Evolutionary conservation across 2,113 vertebrate species (phyloP), one percentile per base, ranked within the genome.

Genomic region (Crotophaga sulcirostris): DNA sequence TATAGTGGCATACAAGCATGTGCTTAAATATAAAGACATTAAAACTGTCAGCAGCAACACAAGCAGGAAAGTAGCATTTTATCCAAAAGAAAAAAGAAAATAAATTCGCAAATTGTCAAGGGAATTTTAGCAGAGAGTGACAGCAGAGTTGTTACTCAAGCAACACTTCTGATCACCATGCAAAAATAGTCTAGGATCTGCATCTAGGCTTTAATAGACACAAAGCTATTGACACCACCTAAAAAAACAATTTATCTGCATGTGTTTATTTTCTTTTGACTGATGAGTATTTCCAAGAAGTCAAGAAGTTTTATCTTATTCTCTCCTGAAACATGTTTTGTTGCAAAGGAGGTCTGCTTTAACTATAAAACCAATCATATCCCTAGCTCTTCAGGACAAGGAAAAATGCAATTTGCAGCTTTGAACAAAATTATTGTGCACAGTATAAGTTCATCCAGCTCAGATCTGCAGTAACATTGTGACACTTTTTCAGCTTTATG

Each of bases 221-320:
- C 4, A 18, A n/a, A 0, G 2, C 19, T 19, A 78, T 7, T 63
- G 51, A 56, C 10, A 11, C 7, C 16, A 14, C 6, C 14, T 7
- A 7, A 92, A 34, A 33, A 64, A 77, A 74, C 4, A 33, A 14
- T 56, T 28, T 55, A 55, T 23, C 31, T n/a, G 4, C 13, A 6
- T 10, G 5, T 13, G 1, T 42, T 84, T 58, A 3, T 69, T 76
- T 76, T 77, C 21, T 90, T 70, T 44, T 40, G 19, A 4, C 13
- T 42, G 7, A 49, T 7, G 51, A 58, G 4, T 4, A 36, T 54
- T 85, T 79, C 29, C 54, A 68, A 69, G n/a, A 34, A 52, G 12
- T 21, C 47, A 59, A 54, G 19, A 29, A 36, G 16, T 20, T 73
- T 74, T 25, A 44, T 38, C 18, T 36, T 75, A 56, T 24, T 72